Evolutionary conservation across 1,140 invertebrate species (phyloP).

Genomic region (Lepidurus apus): DNA sequence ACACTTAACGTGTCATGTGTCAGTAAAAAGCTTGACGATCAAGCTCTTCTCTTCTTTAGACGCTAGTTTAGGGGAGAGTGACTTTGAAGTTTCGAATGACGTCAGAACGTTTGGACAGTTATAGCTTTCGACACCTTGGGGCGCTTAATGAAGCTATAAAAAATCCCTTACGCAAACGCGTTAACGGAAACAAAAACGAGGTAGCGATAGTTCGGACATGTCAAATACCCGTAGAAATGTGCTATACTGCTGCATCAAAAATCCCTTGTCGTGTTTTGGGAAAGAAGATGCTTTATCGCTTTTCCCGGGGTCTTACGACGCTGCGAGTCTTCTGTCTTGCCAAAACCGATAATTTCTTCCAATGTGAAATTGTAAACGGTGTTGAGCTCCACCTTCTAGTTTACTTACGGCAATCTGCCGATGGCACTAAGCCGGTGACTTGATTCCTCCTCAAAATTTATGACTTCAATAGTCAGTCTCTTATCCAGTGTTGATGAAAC

Average conservation of each 20-base stretch:
- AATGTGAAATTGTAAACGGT: background rate
- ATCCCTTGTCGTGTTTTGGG: background rate
- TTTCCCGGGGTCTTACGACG: background rate
- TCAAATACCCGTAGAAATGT: background rate
- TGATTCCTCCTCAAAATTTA: background rate
- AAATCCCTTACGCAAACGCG: background rate
- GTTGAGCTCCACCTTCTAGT: background rate
- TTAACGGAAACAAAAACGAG: background rate
- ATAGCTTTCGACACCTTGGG: background rate
- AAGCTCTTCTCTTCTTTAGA: background rate
- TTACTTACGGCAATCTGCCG: background rate
- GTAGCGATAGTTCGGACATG: background rate
- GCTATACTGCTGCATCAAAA: background rate
- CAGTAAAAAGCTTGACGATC: background rate
- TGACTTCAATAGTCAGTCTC: no score
- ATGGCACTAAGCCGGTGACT: background rate
- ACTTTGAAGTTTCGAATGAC: conserved; percentile 15
- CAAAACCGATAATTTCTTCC: conserved; percentile 2
- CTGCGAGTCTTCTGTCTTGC: background rate
- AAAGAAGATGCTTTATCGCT: background rate
- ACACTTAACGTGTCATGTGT: background rate
- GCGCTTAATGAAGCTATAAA: conserved; percentile 2
- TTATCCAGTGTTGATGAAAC: no score
- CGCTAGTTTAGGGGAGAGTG: background rate
- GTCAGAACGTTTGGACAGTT: background rate